These are phyloP conservation scores for Nemotelus pantherinus DNA, from an alignment of 2,888 invertebrate species.

Conservation along the genomic window DNA sequence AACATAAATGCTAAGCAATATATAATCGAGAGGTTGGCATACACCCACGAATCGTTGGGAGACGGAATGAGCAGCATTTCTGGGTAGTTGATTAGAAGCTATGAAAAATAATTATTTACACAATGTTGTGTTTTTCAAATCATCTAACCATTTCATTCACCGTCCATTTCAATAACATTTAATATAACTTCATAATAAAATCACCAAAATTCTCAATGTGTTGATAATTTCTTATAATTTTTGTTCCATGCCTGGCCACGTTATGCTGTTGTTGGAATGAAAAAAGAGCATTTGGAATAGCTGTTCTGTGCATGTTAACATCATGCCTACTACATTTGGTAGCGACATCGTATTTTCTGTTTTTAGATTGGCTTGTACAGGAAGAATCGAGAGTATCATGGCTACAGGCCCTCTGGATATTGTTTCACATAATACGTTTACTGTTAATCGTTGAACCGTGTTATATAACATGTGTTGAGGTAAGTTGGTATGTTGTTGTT, in stretches of 20 bases:
- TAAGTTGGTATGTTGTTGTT: slow-evolving; percentile 49
- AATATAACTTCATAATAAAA: no score
- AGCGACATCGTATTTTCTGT: slow-evolving; percentile 69
- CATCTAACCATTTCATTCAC: neutral
- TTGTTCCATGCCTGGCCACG: no score
- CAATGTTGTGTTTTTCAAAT: neutral
- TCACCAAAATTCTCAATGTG: no score
- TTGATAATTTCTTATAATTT: no score
- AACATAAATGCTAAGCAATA: slow-evolving; percentile 5
- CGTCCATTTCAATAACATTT: neutral
- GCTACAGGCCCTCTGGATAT: slow-evolving; percentile 67
- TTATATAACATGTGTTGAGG: slow-evolving; percentile 65
- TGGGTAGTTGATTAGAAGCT: slow-evolving; percentile 54
- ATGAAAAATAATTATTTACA: neutral
- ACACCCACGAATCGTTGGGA: slow-evolving; percentile 60
- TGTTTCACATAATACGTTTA: slow-evolving; percentile 65
- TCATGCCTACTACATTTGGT: slow-evolving; percentile 69
- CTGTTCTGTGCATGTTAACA: slow-evolving; percentile 65
- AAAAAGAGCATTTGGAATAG: slow-evolving; percentile 64
- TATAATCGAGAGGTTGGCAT: slow-evolving; percentile 56
- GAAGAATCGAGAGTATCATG: slow-evolving; percentile 64
- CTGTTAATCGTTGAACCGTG: slow-evolving; percentile 69
- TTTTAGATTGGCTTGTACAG: slow-evolving; percentile 64
- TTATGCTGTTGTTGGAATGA: neutral
- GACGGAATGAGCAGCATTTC: slow-evolving; percentile 60